Base-by-base conservation (phyloP, 2,797 vertebrate genomes). In the Choloepus didactylus region DNA sequence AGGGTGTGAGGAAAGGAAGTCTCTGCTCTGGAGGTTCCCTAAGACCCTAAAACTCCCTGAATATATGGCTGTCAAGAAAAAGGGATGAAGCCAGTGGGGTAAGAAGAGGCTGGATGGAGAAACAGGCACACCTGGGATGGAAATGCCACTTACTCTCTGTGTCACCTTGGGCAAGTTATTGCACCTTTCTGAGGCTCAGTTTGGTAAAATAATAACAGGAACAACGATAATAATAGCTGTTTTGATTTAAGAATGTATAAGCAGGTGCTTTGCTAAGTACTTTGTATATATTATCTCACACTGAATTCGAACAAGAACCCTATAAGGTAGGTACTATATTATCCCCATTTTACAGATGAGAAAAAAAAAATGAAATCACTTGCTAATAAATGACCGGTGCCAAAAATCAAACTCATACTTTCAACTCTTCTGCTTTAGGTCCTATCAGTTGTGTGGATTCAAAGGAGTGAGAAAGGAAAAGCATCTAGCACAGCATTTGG, bases 1-100 rank as follows among this genome's bases (percentile, higher is more conserved):
- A 9, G 77, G 38, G 31, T 9, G 7, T 1, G 11, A 31, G 83
- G 4, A 4, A 76, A 38, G 54, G 64, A 87, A 72, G 41, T 25
- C 92, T 93, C 83, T 73, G 38, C 62, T 79, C 66, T 56, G 72
- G 81, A 72, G 85, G 76, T 9, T 93, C 31, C 51, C 87, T 9
- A 31, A 90, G 51, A 70, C 0, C 64, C 41, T 7, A 35, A 9
- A 49, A 31, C 23, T 94, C 79, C 70, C 88, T 15, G 35, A 31
- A 80, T 31, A 75, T 31, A 75, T 4, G 46, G 49, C 4, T 69
- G 31, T 92, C 10, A 67, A 51, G 41, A 93, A 92, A 91, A 38
- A 27, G n/a, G 51, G 64, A 84, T n/a, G 80, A 19, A 54, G 66
- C 89, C 19, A 44, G 10, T 18, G 38, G 51, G 23, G 2, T 19